Conservation (phyloP, 2,113 vertebrate genomes). For the Saiga tatarica region DNA sequence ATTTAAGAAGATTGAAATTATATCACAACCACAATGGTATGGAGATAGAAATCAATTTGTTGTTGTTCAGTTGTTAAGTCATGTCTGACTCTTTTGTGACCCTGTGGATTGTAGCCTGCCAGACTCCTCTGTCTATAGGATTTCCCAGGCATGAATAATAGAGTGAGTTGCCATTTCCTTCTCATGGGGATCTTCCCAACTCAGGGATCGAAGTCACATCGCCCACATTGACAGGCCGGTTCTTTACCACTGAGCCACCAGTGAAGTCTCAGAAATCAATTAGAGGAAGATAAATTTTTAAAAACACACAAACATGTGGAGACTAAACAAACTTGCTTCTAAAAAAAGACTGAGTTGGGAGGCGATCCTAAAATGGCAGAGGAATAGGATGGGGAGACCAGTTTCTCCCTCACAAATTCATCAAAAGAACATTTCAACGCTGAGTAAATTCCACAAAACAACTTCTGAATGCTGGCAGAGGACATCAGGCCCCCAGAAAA, state of each 20-base stretch:
- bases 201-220: not conserved
- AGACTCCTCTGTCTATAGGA: not conserved
- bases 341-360: not conserved
- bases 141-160: not conserved
- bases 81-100: not conserved
- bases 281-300: not conserved
- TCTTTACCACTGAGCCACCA: not conserved
- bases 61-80: not conserved
- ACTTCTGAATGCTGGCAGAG: too few relatives aligned
- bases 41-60: not conserved
- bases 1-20: not conserved
- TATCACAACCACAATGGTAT: not conserved
- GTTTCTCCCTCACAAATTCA: too few relatives aligned
- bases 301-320: not conserved
- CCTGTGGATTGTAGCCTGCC: not conserved
- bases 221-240: not conserved
- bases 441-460: too few relatives aligned
- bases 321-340: not conserved
- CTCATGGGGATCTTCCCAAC: not conserved
- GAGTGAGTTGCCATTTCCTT: not conserved
- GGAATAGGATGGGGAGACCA: too few relatives aligned
- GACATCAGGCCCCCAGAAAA: too few relatives aligned
- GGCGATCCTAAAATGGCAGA: too few relatives aligned
- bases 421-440: too few relatives aligned
- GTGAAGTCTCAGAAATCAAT: not conserved